phyloP scores from a whole-genome alignment of 2,888 invertebrate genomes.

The Volucella inflata region DNA sequence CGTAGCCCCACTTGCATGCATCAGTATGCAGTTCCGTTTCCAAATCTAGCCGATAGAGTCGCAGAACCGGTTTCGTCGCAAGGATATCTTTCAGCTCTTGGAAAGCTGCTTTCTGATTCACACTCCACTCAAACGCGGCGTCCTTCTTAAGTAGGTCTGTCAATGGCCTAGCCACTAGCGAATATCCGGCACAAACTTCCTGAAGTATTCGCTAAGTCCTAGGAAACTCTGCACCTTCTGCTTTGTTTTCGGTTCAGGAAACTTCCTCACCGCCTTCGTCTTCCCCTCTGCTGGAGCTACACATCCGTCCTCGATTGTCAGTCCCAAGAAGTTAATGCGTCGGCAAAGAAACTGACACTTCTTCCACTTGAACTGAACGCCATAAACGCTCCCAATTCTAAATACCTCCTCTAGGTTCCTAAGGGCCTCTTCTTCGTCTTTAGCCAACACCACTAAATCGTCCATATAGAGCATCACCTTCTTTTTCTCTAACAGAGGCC shows the following conservation, averaged over 20 bases:
- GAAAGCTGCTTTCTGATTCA: conserved; percentile 76
- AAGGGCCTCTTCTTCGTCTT: no score
- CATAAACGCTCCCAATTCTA: neutral
- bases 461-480: conserved; percentile 76
- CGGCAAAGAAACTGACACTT: conserved; percentile 13
- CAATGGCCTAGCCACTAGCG: neutral
- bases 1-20: conserved; percentile 53
- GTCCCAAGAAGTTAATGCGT: conserved; percentile 24
- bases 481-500: conserved; percentile 10
- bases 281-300: conserved; percentile 73
- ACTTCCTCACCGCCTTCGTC: conserved; percentile 72
- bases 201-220: conserved; percentile 8
- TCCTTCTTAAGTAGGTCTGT: neutral
- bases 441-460: conserved; percentile 76
- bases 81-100: conserved; percentile 74
- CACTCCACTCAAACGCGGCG: neutral
- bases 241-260: conserved; percentile 70
- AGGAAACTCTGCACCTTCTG: conserved; percentile 16
- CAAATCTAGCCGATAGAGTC: conserved; percentile 14
- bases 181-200: neutral
- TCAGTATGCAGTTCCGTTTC: conserved; percentile 53
- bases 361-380: conserved; percentile 40
- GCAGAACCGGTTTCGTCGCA: conserved; percentile 55
- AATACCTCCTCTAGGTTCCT: conserved; percentile 8
- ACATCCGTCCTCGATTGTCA: conserved; percentile 11